phyloP scores from a whole-genome alignment of 35 echinoderm and acorn worm genomes.

The Hemicentrotus pulcherrimus region DNA sequence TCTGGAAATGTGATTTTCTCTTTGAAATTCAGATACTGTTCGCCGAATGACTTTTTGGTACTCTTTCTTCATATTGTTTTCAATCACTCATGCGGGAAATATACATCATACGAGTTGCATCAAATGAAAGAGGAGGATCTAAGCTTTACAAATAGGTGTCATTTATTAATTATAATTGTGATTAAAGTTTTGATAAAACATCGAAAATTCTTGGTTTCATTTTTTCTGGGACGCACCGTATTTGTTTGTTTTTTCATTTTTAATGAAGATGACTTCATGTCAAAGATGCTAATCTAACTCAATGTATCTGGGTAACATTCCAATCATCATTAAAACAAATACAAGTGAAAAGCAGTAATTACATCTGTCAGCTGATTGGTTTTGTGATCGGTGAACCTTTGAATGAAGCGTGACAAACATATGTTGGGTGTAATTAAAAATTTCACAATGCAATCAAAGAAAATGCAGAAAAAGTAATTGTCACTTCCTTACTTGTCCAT shows the following conservation, averaged over 20 bases:
- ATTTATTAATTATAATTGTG: too few relatives aligned
- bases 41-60: too few relatives aligned
- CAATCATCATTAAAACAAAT: not conserved
- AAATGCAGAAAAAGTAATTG: not conserved
- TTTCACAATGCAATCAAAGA: not conserved
- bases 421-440: not conserved
- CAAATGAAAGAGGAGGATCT: too few relatives aligned
- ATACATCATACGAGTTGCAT: too few relatives aligned
- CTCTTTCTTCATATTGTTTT: too few relatives aligned
- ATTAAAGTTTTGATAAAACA: too few relatives aligned
- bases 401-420: not conserved
- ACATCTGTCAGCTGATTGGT: not conserved
- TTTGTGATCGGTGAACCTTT: not conserved
- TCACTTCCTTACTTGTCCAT: not conserved
- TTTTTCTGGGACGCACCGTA: too few relatives aligned
- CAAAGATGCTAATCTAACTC: not conserved
- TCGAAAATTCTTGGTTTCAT: too few relatives aligned
- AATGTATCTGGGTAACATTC: not conserved
- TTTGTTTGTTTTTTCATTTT: not conserved
- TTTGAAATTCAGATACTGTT: too few relatives aligned
- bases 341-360: not conserved
- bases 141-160: too few relatives aligned
- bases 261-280: not conserved
- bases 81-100: too few relatives aligned
- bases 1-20: too few relatives aligned